Evolutionary conservation across 2,888 invertebrate species (phyloP).

Genomic region (Thumatha senex): DNA sequence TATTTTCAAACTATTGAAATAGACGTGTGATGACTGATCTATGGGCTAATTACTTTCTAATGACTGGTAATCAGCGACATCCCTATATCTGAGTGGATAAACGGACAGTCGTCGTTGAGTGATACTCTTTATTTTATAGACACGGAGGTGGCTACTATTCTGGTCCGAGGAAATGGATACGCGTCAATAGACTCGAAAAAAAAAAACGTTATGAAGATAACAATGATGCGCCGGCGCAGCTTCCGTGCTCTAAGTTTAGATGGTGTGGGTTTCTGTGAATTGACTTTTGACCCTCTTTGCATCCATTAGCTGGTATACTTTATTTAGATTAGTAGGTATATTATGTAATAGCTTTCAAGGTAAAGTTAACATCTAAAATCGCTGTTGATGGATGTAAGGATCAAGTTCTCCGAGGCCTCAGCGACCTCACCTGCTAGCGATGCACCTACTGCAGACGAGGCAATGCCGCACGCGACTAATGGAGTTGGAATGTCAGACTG

Average conservation of each 20-base stretch:
- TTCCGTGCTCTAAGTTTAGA: slow-evolving; percentile 71
- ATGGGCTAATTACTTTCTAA: slow-evolving; percentile 80
- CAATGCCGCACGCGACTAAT: too few species aligned
- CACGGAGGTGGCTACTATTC: slow-evolving; percentile 64
- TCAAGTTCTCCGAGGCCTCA: too few species aligned
- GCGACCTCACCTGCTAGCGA: too few species aligned
- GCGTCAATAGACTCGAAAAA: slow-evolving; percentile 73
- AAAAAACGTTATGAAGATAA: slow-evolving; percentile 63
- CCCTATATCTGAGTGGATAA: slow-evolving; percentile 57
- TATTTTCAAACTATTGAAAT: slow-evolving; percentile 69
- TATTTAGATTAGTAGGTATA: too few species aligned
- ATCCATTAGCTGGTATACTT: slow-evolving; percentile 8
- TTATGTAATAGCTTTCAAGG: too few species aligned
- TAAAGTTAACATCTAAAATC: too few species aligned
- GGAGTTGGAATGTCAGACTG: too few species aligned
- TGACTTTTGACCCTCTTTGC: slow-evolving; percentile 36
- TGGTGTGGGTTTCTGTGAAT: slow-evolving; percentile 57
- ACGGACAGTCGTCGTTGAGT: slow-evolving; percentile 66
- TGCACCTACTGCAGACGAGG: too few species aligned
- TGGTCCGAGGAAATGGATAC: slow-evolving; percentile 77
- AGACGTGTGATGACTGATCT: slow-evolving; percentile 72
- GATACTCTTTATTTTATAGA: slow-evolving; percentile 80
- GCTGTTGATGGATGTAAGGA: too few species aligned
- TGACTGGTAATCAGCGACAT: slow-evolving; percentile 76
- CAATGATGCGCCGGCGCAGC: slow-evolving; percentile 52